A percentile compares a stretch with the other conserved stretches of the same genome.
Conservation (phyloP, 2,888 invertebrate species). For the Steromphala cineraria region DNA sequence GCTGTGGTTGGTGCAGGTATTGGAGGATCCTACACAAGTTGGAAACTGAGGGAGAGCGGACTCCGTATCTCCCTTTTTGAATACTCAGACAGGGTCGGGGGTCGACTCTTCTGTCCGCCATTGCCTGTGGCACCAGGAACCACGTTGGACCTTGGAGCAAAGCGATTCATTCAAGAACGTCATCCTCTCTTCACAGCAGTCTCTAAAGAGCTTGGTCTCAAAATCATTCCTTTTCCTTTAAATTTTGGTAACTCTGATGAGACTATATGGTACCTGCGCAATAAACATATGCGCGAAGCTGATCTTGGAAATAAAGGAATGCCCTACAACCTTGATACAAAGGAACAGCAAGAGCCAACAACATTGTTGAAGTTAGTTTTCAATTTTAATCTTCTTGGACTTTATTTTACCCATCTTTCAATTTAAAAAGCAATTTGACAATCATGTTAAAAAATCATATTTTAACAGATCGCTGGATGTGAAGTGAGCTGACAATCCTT, state of each 20-base stretch:
- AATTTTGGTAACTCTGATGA: constrained; percentile 16
- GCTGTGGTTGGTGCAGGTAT: constrained; percentile 42
- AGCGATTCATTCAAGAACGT: constrained; percentile 26
- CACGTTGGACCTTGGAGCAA: constrained; percentile 39
- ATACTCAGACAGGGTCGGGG: constrained; percentile 38
- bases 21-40: constrained; percentile 34
- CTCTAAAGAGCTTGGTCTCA: constrained; percentile 27
- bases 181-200: constrained; percentile 29
- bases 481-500: too few relatives aligned
- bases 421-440: too few relatives aligned
- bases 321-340: constrained; percentile 31
- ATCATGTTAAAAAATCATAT: too few relatives aligned
- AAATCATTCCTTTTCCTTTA: constrained; percentile 21
- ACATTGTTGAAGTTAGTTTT: background rate
- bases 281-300: background rate
- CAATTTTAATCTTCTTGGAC: too few relatives aligned
- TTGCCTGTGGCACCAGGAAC: constrained; percentile 34
- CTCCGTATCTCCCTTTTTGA: constrained; percentile 35
- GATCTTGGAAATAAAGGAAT: background rate
- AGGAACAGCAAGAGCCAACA: constrained; percentile 12
- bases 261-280: constrained; percentile 23
- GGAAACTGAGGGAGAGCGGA: constrained; percentile 31
- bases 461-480: too few relatives aligned
- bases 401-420: background rate
- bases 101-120: constrained; percentile 28